Evolutionary conservation across 2,888 invertebrate species (phyloP).

Genomic region (Digitonthophagus gazella): DNA sequence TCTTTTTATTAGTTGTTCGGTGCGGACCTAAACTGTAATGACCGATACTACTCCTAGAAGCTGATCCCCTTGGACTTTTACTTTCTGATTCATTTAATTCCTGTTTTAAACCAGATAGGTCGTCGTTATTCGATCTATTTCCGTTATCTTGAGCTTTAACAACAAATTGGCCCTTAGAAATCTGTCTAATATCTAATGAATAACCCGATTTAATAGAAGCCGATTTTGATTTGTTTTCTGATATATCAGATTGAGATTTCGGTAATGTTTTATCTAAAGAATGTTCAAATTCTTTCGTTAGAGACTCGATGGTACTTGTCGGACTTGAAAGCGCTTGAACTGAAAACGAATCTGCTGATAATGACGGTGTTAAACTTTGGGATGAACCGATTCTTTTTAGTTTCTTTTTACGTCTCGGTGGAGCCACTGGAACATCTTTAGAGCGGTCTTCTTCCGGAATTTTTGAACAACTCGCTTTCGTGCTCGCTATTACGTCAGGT

Average conservation of each 20-base stretch:
- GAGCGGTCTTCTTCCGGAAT: conserved; percentile 34
- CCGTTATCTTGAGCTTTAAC: conserved; percentile 67
- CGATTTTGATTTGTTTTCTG: conserved; percentile 33
- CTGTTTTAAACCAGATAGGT: conserved; percentile 55
- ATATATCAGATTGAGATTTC: conserved; percentile 21
- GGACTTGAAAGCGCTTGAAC: conserved; percentile 67
- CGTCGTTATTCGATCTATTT: conserved; percentile 60
- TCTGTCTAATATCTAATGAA: conserved; percentile 47
- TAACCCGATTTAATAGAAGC: conserved; percentile 41
- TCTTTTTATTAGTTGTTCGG: conserved; percentile 37
- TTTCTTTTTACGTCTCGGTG: conserved; percentile 78
- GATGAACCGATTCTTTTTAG: conserved; percentile 46
- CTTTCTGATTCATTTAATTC: conserved; percentile 46
- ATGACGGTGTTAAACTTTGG: conserved; percentile 42
- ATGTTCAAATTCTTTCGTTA: conserved; percentile 80
- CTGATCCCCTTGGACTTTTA: conserved; percentile 52
- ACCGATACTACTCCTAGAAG: conserved; percentile 52
- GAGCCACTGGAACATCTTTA: conserved; percentile 63
- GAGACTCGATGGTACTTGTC: conserved; percentile 74
- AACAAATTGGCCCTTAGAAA: conserved; percentile 57
- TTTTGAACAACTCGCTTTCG: conserved; percentile 60
- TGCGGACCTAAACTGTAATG: conserved; percentile 50
- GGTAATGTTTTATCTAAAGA: conserved; percentile 58
- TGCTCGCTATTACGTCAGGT: conserved; percentile 92
- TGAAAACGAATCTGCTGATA: conserved; percentile 46